Evolutionary conservation across 1,140 invertebrate genomes (phyloP).

Genomic region (Formica selysi): DNA sequence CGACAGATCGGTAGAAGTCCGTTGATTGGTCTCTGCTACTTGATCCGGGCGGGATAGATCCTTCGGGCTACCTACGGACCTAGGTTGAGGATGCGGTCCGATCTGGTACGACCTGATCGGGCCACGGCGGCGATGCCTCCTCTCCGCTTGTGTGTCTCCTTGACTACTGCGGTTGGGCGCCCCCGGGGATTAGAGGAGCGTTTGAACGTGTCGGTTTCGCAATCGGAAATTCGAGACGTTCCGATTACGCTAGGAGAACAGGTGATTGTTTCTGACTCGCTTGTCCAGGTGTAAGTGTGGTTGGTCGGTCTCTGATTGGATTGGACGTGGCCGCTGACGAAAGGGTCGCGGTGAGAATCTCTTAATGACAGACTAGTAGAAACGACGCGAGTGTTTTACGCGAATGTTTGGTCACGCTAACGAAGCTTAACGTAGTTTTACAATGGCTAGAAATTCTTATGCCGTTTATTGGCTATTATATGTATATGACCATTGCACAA

Average conservation of each 20-base stretch:
- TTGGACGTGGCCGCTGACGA: constrained; percentile 24
- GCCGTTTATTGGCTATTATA: neutral
- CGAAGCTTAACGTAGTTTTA: neutral
- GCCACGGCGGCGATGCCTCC: neutral
- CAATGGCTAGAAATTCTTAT: constrained; percentile 8
- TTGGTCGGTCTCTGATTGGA: constrained; percentile 41
- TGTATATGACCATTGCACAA: neutral
- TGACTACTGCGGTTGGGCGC: constrained; percentile 76
- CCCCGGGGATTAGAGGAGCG: constrained; percentile 15
- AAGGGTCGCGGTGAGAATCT: constrained; percentile 49
- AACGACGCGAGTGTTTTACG: constrained; percentile 24
- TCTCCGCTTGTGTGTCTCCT: constrained; percentile 34
- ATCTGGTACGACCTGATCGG: constrained; percentile 23
- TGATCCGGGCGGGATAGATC: constrained; percentile 73
- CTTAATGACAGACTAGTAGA: constrained; percentile 40
- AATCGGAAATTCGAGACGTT: constrained; percentile 73
- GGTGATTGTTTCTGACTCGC: constrained; percentile 71
- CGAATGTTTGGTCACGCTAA: constrained; percentile 39
- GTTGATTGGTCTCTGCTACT: constrained; percentile 82
- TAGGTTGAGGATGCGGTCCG: constrained; percentile 44
- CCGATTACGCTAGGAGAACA: constrained; percentile 47
- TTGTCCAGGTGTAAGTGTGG: constrained; percentile 55
- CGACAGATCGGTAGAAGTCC: constrained; percentile 82
- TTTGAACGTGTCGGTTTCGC: constrained; percentile 64
- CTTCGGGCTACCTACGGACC: constrained; percentile 52